A percentile compares a stretch with the other conserved stretches of the same genome.
phyloP scores from a whole-genome alignment of 2,888 invertebrate genomes.

The Hylaea fasciaria region DNA sequence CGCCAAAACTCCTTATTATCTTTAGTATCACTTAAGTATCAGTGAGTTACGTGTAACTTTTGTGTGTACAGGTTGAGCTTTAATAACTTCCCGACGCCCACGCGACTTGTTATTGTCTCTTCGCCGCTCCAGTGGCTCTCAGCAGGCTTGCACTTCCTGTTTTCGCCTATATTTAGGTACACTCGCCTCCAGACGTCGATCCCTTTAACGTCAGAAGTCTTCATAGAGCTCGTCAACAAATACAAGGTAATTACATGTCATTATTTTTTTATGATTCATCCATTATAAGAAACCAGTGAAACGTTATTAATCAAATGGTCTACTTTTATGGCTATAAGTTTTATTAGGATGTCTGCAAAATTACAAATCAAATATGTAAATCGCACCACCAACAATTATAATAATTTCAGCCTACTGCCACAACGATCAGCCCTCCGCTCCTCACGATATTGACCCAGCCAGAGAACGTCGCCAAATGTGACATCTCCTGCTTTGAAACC shows the following conservation, averaged over 20 bases:
- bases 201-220: constrained; percentile 48
- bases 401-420: constrained; percentile 26
- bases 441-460: constrained; percentile 32
- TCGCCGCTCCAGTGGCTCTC: constrained; percentile 66
- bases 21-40: too few relatives aligned
- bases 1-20: too few relatives aligned
- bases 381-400: neutral
- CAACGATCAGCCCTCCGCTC: constrained; percentile 27
- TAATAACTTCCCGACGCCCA: constrained; percentile 56
- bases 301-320: too few relatives aligned
- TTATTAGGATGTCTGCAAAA: too few relatives aligned
- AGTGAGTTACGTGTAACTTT: neutral
- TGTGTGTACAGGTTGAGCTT: constrained; percentile 42
- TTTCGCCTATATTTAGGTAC: constrained; percentile 52
- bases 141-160: constrained; percentile 48
- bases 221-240: constrained; percentile 55
- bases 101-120: constrained; percentile 41
- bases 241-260: constrained; percentile 50
- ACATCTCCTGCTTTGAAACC: constrained; percentile 42
- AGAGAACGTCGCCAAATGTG: constrained; percentile 32
- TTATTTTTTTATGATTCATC: too few relatives aligned
- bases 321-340: too few relatives aligned
- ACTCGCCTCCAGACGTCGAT: constrained; percentile 58
- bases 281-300: too few relatives aligned
- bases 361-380: too few relatives aligned